Evolutionary conservation across 2,888 invertebrate genomes (phyloP), one percentile per base, ranked within the genome.

Genomic region (Calephelis perditalis): DNA sequence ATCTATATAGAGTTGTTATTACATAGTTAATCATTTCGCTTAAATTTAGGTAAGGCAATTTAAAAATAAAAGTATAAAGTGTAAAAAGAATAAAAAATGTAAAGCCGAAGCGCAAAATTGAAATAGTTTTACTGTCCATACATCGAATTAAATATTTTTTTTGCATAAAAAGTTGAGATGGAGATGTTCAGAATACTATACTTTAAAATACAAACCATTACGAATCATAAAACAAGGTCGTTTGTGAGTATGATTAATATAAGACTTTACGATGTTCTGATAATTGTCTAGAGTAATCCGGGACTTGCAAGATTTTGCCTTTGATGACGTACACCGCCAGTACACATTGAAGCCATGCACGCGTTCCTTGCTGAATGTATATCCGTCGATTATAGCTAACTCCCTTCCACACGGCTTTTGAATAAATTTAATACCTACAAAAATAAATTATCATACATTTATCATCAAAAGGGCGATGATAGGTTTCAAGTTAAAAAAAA

Each of bases 281-380:
- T 35, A 46, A 8, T 58, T 60, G 15, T 58, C 56, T 7, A 61
- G 11, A 1, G 61, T 63, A 56, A 68, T 62, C 12, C 62, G 58
- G 12, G 68, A 64, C 49, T 60, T 64, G 57, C 67, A 67, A 5
- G 35, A 15, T 5, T 65, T 62, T 5, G 65, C 67, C 26, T 52
- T 52, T 6, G 52, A 52, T 11, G 64, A 67, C 6, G 71, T 71
- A 56, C 73, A 74, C n/a, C 70, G 63, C 70, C 70, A 73, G 0
- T 70, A 72, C 11, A 67, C 67, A 7, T 60, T 62, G 26, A 63
- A 63, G 0, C 63, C 65, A 7, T 45, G 52, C 0, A 65, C 65
- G 56, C 65, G 68, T 11, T 70, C 68, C 9, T 63, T 63, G 59
- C 73, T 76, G 58, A 73, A 78, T 0, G 75, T 75, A 61, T 68